Evolutionary conservation across 2,888 invertebrate genomes (phyloP).

Genomic region (Cepaea hortensis): DNA sequence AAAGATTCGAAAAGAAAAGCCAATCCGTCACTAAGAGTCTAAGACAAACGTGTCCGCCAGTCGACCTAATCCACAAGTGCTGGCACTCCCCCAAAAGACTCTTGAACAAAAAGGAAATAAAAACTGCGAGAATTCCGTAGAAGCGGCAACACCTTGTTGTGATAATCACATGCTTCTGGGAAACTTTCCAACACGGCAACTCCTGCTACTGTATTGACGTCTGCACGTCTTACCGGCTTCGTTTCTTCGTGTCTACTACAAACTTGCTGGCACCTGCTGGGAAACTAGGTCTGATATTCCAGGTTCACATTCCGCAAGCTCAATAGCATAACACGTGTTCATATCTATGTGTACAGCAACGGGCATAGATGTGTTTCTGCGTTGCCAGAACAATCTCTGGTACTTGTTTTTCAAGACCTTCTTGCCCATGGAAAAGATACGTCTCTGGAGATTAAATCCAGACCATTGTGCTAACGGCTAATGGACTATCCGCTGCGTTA

Average conservation of each 20-base stretch:
- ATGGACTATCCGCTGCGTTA: too few species aligned
- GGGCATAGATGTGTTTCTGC: not conserved
- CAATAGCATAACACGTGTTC: not conserved
- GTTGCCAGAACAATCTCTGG: not conserved
- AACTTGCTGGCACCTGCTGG: not conserved
- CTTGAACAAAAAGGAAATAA: not conserved
- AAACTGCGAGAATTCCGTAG: not conserved
- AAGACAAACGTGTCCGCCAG: not conserved
- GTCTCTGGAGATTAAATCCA: too few species aligned
- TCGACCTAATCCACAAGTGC: not conserved
- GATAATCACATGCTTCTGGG: conserved; percentile 3
- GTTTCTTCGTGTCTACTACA: not conserved
- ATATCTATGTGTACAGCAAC: not conserved
- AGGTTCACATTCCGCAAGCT: not conserved
- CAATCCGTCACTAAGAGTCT: not conserved
- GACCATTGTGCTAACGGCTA: too few species aligned
- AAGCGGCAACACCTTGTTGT: not conserved
- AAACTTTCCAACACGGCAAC: not conserved
- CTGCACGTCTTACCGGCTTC: not conserved
- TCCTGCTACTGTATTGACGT: not conserved
- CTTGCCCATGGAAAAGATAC: not conserved
- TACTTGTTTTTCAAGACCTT: not conserved
- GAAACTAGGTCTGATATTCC: not conserved
- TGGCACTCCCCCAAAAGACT: conserved; percentile 16
- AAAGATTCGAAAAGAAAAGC: conserved; percentile 16